Conservation (phyloP, 2,888 invertebrate genomes). For the Stenurella melanura region DNA sequence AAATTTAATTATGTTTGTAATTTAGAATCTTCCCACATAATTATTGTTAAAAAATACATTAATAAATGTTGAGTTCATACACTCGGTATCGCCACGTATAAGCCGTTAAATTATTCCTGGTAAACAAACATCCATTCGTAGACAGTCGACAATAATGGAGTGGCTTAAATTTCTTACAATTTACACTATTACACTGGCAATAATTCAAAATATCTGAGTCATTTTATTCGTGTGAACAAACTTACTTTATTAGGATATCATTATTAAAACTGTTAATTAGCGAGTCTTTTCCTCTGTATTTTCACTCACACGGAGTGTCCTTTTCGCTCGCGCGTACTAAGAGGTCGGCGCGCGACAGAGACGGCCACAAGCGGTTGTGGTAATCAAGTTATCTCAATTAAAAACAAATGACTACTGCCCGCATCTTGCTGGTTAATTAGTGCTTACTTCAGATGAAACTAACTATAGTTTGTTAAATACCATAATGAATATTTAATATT, state of each 20-base stretch:
- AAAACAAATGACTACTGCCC: constrained; percentile 67
- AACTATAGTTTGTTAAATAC: constrained; percentile 63
- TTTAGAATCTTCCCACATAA: constrained; percentile 14
- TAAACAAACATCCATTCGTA: constrained; percentile 9
- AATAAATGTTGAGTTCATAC: constrained; percentile 6
- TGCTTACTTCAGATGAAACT: constrained; percentile 63
- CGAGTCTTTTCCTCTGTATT: constrained; percentile 32
- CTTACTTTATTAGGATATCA: constrained; percentile 72
- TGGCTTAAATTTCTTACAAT: constrained; percentile 50
- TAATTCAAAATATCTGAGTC: constrained; percentile 65
- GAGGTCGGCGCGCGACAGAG: constrained; percentile 31
- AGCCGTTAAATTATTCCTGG: constrained; percentile 23
- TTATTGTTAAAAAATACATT: constrained; percentile 21
- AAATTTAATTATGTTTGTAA: background rate
- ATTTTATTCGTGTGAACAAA: constrained; percentile 69
- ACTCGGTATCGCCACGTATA: background rate
- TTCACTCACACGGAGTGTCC: constrained; percentile 34
- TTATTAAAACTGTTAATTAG: constrained; percentile 71
- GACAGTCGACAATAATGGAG: constrained; percentile 32
- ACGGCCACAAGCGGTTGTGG: constrained; percentile 45
- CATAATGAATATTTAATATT: constrained; percentile 65
- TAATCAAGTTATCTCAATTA: constrained; percentile 65
- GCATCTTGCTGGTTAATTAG: constrained; percentile 67
- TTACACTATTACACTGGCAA: constrained; percentile 54
- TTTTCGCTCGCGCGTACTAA: constrained; percentile 38